Evolutionary conservation across 2,888 invertebrate species (phyloP).

Genomic region (Eupithecia centaureata): DNA sequence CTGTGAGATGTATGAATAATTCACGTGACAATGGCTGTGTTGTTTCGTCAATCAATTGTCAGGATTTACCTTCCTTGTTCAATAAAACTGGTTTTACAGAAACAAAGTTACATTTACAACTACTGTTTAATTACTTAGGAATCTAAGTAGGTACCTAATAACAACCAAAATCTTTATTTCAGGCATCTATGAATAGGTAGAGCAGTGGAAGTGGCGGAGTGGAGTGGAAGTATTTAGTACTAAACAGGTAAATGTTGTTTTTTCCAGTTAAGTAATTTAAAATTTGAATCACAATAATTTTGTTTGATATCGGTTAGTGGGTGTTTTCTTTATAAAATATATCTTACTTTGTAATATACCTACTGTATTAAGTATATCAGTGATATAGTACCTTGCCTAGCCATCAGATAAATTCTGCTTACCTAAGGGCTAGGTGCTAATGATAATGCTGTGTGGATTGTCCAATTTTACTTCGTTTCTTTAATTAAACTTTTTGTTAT

Average conservation of each 20-base stretch:
- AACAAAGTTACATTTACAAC: neutral
- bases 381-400: too few species aligned
- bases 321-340: too few species aligned
- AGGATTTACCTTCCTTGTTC: conserved; percentile 37
- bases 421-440: too few species aligned
- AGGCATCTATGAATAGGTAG: neutral
- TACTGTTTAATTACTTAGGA: neutral
- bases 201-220: neutral
- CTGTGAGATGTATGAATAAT: conserved; percentile 24
- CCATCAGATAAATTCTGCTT: too few species aligned
- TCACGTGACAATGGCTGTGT: conserved; percentile 20
- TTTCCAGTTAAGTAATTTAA: neutral
- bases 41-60: conserved; percentile 39
- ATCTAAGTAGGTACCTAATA: neutral
- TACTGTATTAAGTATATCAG: too few species aligned
- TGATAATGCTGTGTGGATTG: too few species aligned
- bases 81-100: neutral
- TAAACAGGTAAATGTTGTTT: neutral
- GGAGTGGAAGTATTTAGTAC: too few species aligned
- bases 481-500: too few species aligned
- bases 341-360: too few species aligned
- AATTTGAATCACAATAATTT: neutral
- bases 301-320: neutral
- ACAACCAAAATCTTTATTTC: neutral
- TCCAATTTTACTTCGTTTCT: too few species aligned